Evolutionary conservation across 2,888 invertebrate species (phyloP).

Genomic region (Troglohyphantes excavatus): DNA sequence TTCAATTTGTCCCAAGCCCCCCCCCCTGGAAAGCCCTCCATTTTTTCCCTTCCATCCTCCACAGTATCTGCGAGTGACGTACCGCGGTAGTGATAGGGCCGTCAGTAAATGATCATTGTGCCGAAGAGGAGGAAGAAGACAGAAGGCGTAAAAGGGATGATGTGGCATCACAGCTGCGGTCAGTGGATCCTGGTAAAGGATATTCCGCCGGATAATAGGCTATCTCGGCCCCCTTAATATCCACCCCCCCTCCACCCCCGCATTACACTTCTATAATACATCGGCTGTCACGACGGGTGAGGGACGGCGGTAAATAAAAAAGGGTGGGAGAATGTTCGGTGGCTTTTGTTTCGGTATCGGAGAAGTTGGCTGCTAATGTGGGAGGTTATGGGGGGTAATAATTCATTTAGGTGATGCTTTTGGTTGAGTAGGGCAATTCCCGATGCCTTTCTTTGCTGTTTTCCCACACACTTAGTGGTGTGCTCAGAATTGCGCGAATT

Average conservation of each 20-base stretch:
- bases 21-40: neutral
- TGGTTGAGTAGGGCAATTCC: neutral
- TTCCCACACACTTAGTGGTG: too few relatives aligned
- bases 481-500: too few relatives aligned
- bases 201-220: conserved; percentile 77
- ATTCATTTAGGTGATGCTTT: conserved; percentile 3
- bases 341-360: neutral
- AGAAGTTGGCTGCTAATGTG: neutral
- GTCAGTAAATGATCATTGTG: conserved; percentile 76
- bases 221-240: conserved; percentile 74
- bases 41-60: conserved; percentile 3
- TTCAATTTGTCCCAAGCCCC: conserved; percentile 18
- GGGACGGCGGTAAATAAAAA: conserved; percentile 73
- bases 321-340: conserved; percentile 8
- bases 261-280: conserved; percentile 62
- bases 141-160: conserved; percentile 78
- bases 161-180: conserved; percentile 76
- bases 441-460: too few relatives aligned
- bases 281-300: conserved; percentile 62
- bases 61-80: conserved; percentile 58
- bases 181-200: conserved; percentile 76
- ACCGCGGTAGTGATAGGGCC: neutral
- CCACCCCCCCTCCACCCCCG: conserved; percentile 22
- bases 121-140: conserved; percentile 10
- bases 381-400: conserved; percentile 6